A percentile compares a stretch with the other conserved stretches of the same genome.
Evolutionary conservation across 2,797 vertebrate genomes (phyloP).

Genomic region (Eurystomus glaucurus): DNA sequence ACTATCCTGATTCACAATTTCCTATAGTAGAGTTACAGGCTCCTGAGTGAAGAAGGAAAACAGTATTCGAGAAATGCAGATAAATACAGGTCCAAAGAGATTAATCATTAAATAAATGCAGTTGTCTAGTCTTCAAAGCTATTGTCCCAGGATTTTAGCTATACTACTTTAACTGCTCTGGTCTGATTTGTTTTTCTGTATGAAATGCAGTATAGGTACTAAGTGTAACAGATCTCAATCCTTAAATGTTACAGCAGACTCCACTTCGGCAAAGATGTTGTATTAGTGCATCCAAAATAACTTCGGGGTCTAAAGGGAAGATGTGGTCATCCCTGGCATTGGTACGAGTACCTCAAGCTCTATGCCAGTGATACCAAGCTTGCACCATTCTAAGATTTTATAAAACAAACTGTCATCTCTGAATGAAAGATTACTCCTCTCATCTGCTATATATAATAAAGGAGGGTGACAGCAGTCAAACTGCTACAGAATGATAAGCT

Average conservation of each 20-base stretch:
- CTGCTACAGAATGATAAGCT: slow-evolving; percentile 6
- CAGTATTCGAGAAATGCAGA: not conserved
- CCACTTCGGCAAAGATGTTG: not conserved
- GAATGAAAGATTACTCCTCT: slow-evolving; percentile 38
- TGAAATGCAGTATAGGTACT: not conserved
- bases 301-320: not conserved
- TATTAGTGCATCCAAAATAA: not conserved
- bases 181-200: not conserved
- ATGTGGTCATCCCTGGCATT: not conserved
- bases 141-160: not conserved
- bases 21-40: not conserved
- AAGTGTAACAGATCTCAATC: not conserved
- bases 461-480: slow-evolving; percentile 45
- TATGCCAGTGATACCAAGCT: not conserved
- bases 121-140: not conserved
- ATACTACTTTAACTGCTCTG: not conserved
- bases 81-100: not conserved
- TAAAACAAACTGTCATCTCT: slow-evolving; percentile 2
- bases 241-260: not conserved
- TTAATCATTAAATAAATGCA: slow-evolving; percentile 32
- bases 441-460: slow-evolving; percentile 18
- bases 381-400: not conserved
- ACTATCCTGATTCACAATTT: not conserved
- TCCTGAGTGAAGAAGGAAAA: slow-evolving; percentile 4
- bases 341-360: not conserved